phyloP scores from a whole-genome alignment of 2,113 vertebrate species.

The Callionymus lyra region DNA sequence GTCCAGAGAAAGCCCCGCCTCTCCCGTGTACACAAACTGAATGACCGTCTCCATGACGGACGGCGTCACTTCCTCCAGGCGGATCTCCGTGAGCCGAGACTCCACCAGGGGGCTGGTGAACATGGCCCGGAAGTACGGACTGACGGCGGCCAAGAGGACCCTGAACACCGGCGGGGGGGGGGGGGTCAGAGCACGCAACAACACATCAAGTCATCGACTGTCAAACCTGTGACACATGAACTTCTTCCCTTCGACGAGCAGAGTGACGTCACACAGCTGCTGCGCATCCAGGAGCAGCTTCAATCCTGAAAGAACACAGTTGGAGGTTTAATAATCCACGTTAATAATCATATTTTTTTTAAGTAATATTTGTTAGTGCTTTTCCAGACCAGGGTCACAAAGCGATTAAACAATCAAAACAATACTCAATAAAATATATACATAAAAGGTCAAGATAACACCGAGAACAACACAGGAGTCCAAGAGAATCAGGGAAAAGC shows the following conservation, averaged over 20 bases:
- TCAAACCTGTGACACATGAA: constrained; percentile 73
- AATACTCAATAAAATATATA: too few species aligned
- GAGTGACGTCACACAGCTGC: constrained; percentile 73
- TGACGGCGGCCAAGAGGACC: constrained; percentile 71
- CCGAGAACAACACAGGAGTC: too few species aligned
- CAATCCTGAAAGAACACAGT: constrained; percentile 44
- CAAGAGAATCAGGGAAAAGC: too few species aligned
- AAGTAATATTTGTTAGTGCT: too few species aligned
- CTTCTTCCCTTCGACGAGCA: constrained; percentile 70
- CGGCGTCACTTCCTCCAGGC: constrained; percentile 70
- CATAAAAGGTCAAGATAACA: too few species aligned
- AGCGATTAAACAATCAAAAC: too few species aligned
- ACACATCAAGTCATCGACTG: background rate
- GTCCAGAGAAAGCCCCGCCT: constrained; percentile 66
- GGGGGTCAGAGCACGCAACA: background rate
- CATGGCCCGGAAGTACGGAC: constrained; percentile 75
- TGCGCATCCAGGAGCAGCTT: constrained; percentile 74
- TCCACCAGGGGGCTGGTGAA: constrained; percentile 76
- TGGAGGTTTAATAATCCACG: background rate
- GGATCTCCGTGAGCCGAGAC: constrained; percentile 72
- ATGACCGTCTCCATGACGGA: constrained; percentile 72
- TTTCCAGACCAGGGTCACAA: too few species aligned
- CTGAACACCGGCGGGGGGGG: constrained; percentile 31
- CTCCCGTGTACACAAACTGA: constrained; percentile 72
- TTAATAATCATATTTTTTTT: too few species aligned